Conservation (phyloP, 2,797 vertebrate genomes). For the Amblyraja radiata region DNA sequence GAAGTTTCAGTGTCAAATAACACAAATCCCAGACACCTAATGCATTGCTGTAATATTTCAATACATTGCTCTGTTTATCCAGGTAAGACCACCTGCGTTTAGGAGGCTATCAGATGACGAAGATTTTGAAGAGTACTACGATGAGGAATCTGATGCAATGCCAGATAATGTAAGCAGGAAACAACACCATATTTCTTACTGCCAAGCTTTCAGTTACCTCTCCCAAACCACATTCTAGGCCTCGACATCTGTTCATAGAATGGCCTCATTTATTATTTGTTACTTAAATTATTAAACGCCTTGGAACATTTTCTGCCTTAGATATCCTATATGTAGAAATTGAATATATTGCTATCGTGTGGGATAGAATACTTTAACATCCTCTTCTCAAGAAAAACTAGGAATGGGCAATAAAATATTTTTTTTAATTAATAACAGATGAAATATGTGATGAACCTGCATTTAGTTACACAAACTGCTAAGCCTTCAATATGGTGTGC, state of each 20-base stretch:
- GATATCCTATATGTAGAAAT: background rate
- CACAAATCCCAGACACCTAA: background rate
- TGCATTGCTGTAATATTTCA: background rate
- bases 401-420: background rate
- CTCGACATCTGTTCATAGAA: background rate
- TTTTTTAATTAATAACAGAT: background rate
- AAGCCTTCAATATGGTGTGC: background rate
- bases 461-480: background rate
- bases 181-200: background rate
- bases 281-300: background rate
- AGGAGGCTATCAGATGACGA: constrained; percentile 2
- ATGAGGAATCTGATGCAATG: constrained; percentile 21
- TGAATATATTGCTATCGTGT: background rate
- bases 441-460: background rate
- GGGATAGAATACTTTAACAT: background rate
- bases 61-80: background rate
- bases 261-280: background rate
- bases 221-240: background rate
- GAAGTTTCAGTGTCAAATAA: background rate
- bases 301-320: background rate
- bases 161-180: constrained; percentile 26
- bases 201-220: background rate
- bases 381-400: background rate
- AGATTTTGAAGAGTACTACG: constrained; percentile 23
- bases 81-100: background rate